phyloP scores from a whole-genome alignment of 2,888 invertebrate species.

The Luffia ferchaultella region DNA sequence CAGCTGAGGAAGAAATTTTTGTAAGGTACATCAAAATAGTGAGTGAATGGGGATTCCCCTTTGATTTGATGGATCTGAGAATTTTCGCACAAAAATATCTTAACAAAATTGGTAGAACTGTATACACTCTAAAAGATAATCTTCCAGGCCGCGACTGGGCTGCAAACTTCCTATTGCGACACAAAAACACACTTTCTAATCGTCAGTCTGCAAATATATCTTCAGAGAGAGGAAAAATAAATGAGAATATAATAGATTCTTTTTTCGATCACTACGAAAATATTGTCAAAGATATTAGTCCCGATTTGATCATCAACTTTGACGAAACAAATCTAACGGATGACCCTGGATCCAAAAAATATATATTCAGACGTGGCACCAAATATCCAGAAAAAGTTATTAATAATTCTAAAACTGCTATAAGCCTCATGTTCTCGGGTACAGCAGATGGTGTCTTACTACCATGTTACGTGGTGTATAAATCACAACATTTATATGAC shows the following conservation, averaged over 20 bases:
- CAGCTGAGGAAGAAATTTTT: slow-evolving; percentile 14
- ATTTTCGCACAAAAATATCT: slow-evolving; percentile 16
- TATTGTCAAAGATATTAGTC: background rate
- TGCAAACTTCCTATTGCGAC: too few species aligned
- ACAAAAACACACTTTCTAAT: slow-evolving; percentile 11
- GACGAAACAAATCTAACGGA: slow-evolving; percentile 9
- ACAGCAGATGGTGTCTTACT: slow-evolving; percentile 28
- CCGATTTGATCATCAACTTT: slow-evolving; percentile 3
- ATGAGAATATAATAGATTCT: slow-evolving; percentile 12
- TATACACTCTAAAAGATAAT: slow-evolving; percentile 17
- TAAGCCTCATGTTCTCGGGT: slow-evolving; percentile 32
- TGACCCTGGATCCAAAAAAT: slow-evolving; percentile 15
- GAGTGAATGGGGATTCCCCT: slow-evolving; percentile 7
- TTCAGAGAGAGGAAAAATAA: slow-evolving; percentile 14
- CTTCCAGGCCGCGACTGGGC: slow-evolving; percentile 18
- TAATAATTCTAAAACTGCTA: slow-evolving; percentile 26
- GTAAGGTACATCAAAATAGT: slow-evolving; percentile 15
- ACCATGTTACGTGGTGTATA: slow-evolving; percentile 38
- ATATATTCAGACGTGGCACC: slow-evolving; percentile 19
- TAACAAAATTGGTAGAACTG: slow-evolving; percentile 12
- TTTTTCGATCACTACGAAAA: slow-evolving; percentile 7
- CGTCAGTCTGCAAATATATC: slow-evolving; percentile 18
- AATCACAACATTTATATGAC: slow-evolving; percentile 29
- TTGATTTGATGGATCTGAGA: slow-evolving; percentile 14
- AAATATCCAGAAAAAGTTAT: slow-evolving; percentile 35